Conservation (phyloP, 2,797 vertebrate genomes). For the Chaunax sp. region DNA sequence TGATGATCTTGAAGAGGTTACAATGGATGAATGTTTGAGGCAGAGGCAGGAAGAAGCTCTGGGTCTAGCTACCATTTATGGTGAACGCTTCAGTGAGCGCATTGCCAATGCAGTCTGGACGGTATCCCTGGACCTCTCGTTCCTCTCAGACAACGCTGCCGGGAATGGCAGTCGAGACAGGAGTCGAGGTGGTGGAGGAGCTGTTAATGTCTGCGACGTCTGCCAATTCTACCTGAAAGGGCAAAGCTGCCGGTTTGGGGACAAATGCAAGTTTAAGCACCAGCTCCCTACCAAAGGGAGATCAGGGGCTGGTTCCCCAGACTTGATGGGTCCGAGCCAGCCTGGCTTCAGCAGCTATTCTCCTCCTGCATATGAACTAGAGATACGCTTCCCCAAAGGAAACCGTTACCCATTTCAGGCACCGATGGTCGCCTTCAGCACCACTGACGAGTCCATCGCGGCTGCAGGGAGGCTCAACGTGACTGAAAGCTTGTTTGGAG, state of each 20-base stretch:
- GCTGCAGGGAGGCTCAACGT: conserved; percentile 89
- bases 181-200: conserved; percentile 39
- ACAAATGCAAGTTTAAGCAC: conserved; percentile 92
- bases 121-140: conserved; percentile 86
- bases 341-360: conserved; percentile 82
- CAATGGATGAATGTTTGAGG: conserved; percentile 87
- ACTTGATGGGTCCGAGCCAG: conserved; percentile 74
- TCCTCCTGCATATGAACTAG: conserved; percentile 89
- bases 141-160: conserved; percentile 64
- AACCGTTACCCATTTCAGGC: conserved; percentile 94
- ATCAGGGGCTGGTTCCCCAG: conserved; percentile 45
- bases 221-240: conserved; percentile 92
- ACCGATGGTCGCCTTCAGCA: conserved; percentile 93
- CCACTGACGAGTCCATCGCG: conserved; percentile 88
- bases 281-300: conserved; percentile 78
- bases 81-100: conserved; percentile 93
- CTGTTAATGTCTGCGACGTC: conserved; percentile 69
- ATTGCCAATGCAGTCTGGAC: conserved; percentile 93
- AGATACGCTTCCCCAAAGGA: conserved; percentile 91
- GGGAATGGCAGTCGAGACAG: not conserved
- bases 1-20: conserved; percentile 68
- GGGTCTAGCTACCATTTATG: conserved; percentile 91
- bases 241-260: conserved; percentile 90
- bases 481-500: conserved; percentile 90
- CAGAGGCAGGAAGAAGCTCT: conserved; percentile 92